Conservation (phyloP, 2,888 invertebrate genomes). For the Scrobipalpa costella region DNA sequence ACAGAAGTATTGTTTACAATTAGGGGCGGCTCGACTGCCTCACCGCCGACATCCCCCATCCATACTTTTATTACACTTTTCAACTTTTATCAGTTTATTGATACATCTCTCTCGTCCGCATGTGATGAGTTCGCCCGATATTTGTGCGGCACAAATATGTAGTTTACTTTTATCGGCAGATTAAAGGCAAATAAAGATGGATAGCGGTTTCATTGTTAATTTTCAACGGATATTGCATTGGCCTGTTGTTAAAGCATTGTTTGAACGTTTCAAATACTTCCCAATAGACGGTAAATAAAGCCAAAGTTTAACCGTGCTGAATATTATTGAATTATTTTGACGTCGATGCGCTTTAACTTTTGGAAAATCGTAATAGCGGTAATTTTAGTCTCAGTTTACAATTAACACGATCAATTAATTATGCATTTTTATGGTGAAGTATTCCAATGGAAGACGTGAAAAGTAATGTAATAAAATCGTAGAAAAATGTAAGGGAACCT, state of each 20-base stretch:
- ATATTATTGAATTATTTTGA: too few species aligned
- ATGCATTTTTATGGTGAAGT: too few species aligned
- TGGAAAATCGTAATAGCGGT: too few species aligned
- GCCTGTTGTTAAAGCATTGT: background rate
- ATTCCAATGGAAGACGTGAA: too few species aligned
- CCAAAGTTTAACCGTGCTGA: background rate
- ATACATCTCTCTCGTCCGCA: conserved; percentile 31
- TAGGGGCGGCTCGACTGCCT: conserved; percentile 51
- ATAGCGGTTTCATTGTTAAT: background rate
- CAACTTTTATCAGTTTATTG: conserved; percentile 37
- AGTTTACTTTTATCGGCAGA: conserved; percentile 13
- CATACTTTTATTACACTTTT: conserved; percentile 49
- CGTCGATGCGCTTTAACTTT: too few species aligned
- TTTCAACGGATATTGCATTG: background rate
- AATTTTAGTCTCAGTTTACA: too few species aligned
- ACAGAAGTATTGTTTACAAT: conserved; percentile 62
- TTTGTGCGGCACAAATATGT: background rate
- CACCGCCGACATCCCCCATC: conserved; percentile 46
- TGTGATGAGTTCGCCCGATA: conserved; percentile 27
- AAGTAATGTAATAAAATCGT: background rate
- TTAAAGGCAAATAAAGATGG: conserved; percentile 21
- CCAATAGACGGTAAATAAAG: background rate
- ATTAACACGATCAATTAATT: too few species aligned
- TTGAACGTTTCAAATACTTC: background rate
- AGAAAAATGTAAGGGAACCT: background rate